Percentiles rank a stretch among this genome's conserved stretches.
phyloP scores from a whole-genome alignment of 2,113 vertebrate species.

The Perca fluviatilis region DNA sequence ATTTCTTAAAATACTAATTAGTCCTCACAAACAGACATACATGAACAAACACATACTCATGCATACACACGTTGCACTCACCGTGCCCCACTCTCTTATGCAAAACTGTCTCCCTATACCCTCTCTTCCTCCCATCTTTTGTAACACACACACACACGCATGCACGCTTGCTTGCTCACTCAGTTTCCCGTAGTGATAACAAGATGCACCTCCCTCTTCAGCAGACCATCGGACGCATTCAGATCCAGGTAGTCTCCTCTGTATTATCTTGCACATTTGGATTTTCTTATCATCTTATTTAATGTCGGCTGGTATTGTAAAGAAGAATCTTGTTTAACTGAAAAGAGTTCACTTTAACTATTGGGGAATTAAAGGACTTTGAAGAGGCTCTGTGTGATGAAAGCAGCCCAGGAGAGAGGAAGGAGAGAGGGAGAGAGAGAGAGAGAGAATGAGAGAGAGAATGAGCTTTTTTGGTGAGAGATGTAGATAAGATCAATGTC shows the following conservation, averaged over 20 bases:
- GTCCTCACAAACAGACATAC: constrained; percentile 6
- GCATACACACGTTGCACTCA: neutral
- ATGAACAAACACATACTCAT: neutral
- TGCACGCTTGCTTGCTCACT: neutral
- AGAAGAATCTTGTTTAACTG: constrained; percentile 6
- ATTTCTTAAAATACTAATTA: neutral
- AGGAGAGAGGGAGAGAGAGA: neutral
- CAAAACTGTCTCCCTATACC: constrained; percentile 13
- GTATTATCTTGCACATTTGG: constrained; percentile 14
- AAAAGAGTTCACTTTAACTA: constrained; percentile 14
- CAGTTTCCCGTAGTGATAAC: constrained; percentile 40
- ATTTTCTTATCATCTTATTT: neutral
- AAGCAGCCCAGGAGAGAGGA: neutral
- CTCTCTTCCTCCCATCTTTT: constrained; percentile 20
- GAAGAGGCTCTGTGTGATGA: constrained; percentile 22
- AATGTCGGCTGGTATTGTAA: neutral
- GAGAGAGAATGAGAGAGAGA: neutral
- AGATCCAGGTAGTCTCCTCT: constrained; percentile 23
- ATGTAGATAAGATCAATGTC: neutral
- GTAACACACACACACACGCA: constrained; percentile 27
- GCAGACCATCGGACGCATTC: constrained; percentile 27
- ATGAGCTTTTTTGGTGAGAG: neutral
- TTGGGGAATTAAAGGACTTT: constrained; percentile 8
- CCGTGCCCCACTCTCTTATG: neutral
- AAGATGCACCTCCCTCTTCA: constrained; percentile 39